phyloP scores from a whole-genome alignment of 2,113 vertebrate species.

The Hydrolagus affinis region DNA sequence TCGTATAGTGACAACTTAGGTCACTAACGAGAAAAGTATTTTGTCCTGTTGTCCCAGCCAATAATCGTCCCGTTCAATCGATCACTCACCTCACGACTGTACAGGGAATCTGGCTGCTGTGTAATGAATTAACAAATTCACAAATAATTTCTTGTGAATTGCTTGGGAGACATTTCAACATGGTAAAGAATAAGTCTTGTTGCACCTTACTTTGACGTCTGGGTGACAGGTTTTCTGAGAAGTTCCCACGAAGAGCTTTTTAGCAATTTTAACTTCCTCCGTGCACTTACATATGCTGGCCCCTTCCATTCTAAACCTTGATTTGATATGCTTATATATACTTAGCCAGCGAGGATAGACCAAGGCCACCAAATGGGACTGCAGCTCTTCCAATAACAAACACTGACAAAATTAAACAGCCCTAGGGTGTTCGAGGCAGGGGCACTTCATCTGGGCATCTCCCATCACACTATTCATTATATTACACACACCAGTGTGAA shows the following conservation, averaged over 20 bases:
- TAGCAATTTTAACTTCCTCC: not conserved
- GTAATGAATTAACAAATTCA: too few relatives aligned
- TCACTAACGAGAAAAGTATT: too few relatives aligned
- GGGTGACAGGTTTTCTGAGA: too few relatives aligned
- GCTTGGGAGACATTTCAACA: too few relatives aligned
- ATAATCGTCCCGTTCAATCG: too few relatives aligned
- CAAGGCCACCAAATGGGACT: conserved; percentile 8
- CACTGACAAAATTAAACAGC: conserved; percentile 3
- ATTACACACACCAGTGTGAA: not conserved
- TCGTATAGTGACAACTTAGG: too few relatives aligned
- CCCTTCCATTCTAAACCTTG: not conserved
- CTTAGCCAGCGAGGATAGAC: not conserved
- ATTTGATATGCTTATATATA: not conserved
- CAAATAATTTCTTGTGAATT: too few relatives aligned
- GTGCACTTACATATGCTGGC: not conserved
- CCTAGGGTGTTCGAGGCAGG: not conserved
- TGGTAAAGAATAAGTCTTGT: too few relatives aligned
- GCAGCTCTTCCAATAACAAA: not conserved
- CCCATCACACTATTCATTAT: not conserved
- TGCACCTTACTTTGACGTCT: not conserved
- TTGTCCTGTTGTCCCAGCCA: too few relatives aligned
- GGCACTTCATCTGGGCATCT: not conserved
- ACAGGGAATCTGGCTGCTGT: too few relatives aligned
- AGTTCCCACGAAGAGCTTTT: not conserved
- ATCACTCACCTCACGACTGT: too few relatives aligned